phyloP scores from a whole-genome alignment of 2,888 invertebrate species.

The Drosophila buzzatii region DNA sequence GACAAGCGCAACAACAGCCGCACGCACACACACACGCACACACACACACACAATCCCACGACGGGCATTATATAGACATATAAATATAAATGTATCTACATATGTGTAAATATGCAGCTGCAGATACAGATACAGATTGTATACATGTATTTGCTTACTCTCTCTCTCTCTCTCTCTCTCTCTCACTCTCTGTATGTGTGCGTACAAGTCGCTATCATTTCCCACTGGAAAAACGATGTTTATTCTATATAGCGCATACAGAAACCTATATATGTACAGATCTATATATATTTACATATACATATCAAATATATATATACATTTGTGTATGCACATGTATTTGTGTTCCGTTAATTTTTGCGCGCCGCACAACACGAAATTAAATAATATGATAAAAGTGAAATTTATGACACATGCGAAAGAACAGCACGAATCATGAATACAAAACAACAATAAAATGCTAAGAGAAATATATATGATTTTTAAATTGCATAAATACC shows the following conservation, averaged over 20 bases:
- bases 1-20: slow-evolving; percentile 29
- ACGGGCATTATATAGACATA: slow-evolving; percentile 49
- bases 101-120: slow-evolving; percentile 31
- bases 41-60: slow-evolving; percentile 45
- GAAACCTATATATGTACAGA: neutral
- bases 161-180: neutral
- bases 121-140: slow-evolving; percentile 38
- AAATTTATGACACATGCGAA: slow-evolving; percentile 75
- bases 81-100: slow-evolving; percentile 31
- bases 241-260: slow-evolving; percentile 47
- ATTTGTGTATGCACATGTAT: slow-evolving; percentile 1
- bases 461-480: slow-evolving; percentile 12
- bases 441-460: slow-evolving; percentile 18
- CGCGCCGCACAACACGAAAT: slow-evolving; percentile 59
- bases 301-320: neutral
- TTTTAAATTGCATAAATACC: neutral
- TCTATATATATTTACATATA: neutral
- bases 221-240: slow-evolving; percentile 70
- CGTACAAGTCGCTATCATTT: slow-evolving; percentile 65
- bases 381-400: slow-evolving; percentile 78
- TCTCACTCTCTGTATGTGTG: slow-evolving; percentile 22
- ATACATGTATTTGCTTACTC: slow-evolving; percentile 38
- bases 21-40: slow-evolving; percentile 27
- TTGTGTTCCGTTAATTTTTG: slow-evolving; percentile 54
- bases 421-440: slow-evolving; percentile 36